Conservation (phyloP, 2,888 invertebrate species). For the Troides helena region DNA sequence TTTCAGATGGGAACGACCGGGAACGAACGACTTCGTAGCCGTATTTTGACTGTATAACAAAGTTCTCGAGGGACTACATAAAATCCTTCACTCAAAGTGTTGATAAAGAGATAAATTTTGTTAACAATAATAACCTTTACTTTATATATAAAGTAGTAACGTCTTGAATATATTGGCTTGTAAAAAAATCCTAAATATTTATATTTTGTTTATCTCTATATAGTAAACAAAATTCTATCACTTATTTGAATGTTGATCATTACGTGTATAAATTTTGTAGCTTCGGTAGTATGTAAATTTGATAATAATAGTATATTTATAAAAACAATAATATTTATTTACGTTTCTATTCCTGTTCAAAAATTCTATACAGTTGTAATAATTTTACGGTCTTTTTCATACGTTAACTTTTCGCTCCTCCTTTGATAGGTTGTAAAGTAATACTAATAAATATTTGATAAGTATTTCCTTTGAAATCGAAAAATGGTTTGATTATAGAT, state of each 20-base stretch:
- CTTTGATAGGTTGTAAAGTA: no score
- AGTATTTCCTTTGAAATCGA: neutral
- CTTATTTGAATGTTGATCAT: no score
- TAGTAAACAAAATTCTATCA: no score
- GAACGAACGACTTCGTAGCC: neutral
- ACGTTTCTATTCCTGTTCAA: no score
- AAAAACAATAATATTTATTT: no score
- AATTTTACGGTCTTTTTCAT: no score
- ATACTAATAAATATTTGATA: neutral
- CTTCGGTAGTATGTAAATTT: no score
- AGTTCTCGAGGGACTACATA: slow-evolving; percentile 6
- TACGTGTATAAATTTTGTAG: no score
- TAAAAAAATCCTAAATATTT: neutral
- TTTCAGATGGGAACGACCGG: neutral
- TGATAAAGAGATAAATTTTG: slow-evolving; percentile 3
- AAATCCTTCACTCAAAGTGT: slow-evolving; percentile 6
- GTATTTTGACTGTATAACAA: slow-evolving; percentile 1
- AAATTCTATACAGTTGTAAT: no score
- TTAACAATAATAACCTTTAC: slow-evolving; percentile 2
- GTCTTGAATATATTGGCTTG: neutral
- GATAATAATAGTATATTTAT: no score
- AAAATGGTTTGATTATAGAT: neutral
- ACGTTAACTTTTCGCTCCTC: no score
- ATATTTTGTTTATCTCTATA: no score
- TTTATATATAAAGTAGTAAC: neutral